Conservation (phyloP, 2,888 invertebrate genomes). For the Pollenia angustigena region DNA sequence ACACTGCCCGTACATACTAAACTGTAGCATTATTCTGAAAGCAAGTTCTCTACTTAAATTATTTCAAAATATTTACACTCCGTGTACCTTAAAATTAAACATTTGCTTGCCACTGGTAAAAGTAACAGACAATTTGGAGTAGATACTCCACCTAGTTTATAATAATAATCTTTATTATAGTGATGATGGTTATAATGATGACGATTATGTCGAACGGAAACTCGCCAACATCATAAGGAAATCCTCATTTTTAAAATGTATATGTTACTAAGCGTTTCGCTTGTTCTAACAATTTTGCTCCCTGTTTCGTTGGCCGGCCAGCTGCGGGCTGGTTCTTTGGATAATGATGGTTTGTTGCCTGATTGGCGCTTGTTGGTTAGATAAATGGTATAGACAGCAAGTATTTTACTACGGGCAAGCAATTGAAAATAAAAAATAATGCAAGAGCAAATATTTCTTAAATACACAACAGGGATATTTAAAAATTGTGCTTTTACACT, state of each 20-base stretch:
- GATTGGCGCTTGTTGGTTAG: neutral
- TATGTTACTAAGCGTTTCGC: conserved; percentile 25
- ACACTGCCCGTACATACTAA: no score
- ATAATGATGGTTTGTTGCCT: neutral
- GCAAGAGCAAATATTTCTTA: conserved; percentile 27
- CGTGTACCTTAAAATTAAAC: conserved; percentile 16
- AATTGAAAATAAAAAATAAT: conserved; percentile 65
- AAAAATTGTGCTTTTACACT: neutral
- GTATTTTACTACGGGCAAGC: conserved; percentile 57
- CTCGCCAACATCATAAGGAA: conserved; percentile 49
- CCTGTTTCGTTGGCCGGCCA: neutral
- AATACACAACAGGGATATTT: neutral
- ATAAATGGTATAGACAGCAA: conserved; percentile 56
- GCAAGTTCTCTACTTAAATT: neutral
- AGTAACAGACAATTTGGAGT: conserved; percentile 7
- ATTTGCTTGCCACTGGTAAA: conserved; percentile 26
- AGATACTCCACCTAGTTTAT: conserved; percentile 13
- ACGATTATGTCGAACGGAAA: conserved; percentile 35
- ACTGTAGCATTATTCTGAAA: neutral
- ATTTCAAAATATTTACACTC: conserved; percentile 21
- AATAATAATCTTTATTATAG: neutral
- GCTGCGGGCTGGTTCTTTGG: neutral
- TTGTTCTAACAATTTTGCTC: conserved; percentile 19
- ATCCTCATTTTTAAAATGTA: conserved; percentile 54
- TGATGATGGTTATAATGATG: neutral